These are phyloP conservation scores for Chaenodraco wilsoni DNA, from an alignment of 2,797 vertebrate species.

Conservation along the genomic window DNA sequence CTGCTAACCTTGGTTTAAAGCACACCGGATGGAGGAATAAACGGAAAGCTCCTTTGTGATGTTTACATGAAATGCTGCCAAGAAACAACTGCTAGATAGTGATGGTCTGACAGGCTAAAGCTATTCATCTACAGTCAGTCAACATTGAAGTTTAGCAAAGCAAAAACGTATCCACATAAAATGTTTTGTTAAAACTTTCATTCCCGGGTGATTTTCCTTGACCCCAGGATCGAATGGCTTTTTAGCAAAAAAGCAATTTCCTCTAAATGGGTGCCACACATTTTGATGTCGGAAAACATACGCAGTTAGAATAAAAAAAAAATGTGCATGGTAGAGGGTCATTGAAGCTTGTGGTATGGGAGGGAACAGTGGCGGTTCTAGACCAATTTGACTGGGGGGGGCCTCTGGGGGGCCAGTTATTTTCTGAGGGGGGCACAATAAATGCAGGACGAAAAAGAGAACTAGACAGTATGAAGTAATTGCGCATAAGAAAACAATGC, in stretches of 20 bases:
- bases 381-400: too few species aligned
- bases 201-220: constrained; percentile 45
- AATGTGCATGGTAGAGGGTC: constrained; percentile 36
- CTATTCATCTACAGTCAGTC: neutral
- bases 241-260: constrained; percentile 67
- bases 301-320: constrained; percentile 45
- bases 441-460: too few species aligned
- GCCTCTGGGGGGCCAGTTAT: too few species aligned
- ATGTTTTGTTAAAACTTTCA: constrained; percentile 41
- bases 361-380: neutral
- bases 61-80: neutral
- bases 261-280: constrained; percentile 62
- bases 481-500: too few species aligned
- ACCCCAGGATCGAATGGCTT: constrained; percentile 41
- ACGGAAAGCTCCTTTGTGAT: too few species aligned
- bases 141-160: constrained; percentile 2
- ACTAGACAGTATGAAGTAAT: too few species aligned
- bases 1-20: too few species aligned
- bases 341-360: constrained; percentile 31
- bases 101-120: neutral
- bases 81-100: neutral
- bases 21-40: too few species aligned
- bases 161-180: constrained; percentile 13
- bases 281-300: constrained; percentile 59
- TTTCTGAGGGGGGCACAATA: too few species aligned